phyloP scores from a whole-genome alignment of 1,140 invertebrate species.

The Maniola jurtina region DNA sequence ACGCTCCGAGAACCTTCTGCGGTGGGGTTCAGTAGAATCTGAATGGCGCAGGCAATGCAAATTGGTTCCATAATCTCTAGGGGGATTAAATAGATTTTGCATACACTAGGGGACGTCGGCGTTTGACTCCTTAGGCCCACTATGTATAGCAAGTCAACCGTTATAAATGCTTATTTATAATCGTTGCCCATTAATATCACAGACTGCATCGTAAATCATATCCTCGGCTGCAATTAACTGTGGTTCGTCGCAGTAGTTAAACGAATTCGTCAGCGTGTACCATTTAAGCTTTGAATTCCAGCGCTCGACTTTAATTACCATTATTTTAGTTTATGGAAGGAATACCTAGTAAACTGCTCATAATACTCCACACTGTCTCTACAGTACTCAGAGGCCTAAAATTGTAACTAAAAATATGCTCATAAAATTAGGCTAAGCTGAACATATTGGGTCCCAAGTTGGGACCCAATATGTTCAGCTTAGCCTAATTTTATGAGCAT shows the following conservation, averaged over 20 bases:
- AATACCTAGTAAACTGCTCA: too few species aligned
- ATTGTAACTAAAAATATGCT: too few species aligned
- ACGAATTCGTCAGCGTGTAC: neutral
- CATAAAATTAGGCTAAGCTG: too few species aligned
- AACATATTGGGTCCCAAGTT: too few species aligned
- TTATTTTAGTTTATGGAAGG: too few species aligned
- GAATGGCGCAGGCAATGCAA: conserved; percentile 27
- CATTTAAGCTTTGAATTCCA: neutral
- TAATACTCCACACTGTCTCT: too few species aligned
- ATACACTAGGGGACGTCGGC: conserved; percentile 11
- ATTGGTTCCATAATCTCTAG: conserved; percentile 27
- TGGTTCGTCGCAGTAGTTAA: neutral
- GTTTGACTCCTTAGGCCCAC: conserved; percentile 1
- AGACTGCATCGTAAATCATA: neutral
- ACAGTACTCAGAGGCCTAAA: too few species aligned
- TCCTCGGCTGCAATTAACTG: neutral
- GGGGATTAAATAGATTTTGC: conserved; percentile 21
- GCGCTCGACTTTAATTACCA: neutral
- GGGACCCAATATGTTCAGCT: too few species aligned
- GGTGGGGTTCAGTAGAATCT: conserved; percentile 26
- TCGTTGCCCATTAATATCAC: neutral
- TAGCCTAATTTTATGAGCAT: too few species aligned
- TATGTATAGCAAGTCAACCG: conserved; percentile 2
- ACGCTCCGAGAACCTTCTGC: conserved; percentile 10
- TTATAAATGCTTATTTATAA: conserved; percentile 12